Percentiles rank a stretch among this genome's conserved stretches.
Evolutionary conservation across 2,888 invertebrate genomes (phyloP).

Genomic region (Drosophila prostipennis): DNA sequence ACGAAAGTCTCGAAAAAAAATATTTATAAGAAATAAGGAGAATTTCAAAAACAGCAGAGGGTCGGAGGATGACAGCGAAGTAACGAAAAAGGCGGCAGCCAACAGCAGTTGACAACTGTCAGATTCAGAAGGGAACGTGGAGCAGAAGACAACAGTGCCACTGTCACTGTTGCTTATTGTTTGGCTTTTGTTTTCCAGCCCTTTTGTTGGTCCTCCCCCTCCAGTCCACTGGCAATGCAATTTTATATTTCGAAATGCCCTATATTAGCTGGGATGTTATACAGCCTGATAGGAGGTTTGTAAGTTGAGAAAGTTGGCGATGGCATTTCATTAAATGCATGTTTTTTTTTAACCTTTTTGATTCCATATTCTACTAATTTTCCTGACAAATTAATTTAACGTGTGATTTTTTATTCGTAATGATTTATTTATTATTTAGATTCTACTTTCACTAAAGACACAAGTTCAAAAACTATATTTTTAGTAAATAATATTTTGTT

Average conservation of each 20-base stretch:
- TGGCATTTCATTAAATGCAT: too few relatives aligned
- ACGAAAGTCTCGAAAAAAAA: constrained; percentile 22
- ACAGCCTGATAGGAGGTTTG: background rate
- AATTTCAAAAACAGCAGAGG: constrained; percentile 25
- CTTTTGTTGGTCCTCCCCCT: constrained; percentile 22
- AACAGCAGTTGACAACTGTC: constrained; percentile 83
- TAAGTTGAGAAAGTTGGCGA: too few relatives aligned
- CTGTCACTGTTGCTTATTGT: constrained; percentile 78
- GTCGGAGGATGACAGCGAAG: constrained; percentile 10
- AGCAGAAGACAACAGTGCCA: constrained; percentile 59
- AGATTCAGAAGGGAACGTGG: constrained; percentile 57
- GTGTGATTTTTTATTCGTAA: background rate
- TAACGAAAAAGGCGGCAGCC: constrained; percentile 68
- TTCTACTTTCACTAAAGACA: too few relatives aligned
- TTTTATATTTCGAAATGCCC: constrained; percentile 38
- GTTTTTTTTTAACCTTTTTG: too few relatives aligned
- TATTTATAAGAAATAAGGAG: constrained; percentile 28
- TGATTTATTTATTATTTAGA: background rate
- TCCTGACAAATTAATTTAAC: too few relatives aligned
- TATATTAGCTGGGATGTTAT: constrained; percentile 5
- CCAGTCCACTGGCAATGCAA: constrained; percentile 27
- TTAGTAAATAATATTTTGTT: too few relatives aligned
- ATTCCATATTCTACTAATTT: background rate
- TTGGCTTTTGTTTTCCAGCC: constrained; percentile 64
- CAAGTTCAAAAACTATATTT: too few relatives aligned